These are phyloP conservation scores for Dendrolimus pini DNA, from an alignment of 2,888 invertebrate genomes.

Conservation along the genomic window DNA sequence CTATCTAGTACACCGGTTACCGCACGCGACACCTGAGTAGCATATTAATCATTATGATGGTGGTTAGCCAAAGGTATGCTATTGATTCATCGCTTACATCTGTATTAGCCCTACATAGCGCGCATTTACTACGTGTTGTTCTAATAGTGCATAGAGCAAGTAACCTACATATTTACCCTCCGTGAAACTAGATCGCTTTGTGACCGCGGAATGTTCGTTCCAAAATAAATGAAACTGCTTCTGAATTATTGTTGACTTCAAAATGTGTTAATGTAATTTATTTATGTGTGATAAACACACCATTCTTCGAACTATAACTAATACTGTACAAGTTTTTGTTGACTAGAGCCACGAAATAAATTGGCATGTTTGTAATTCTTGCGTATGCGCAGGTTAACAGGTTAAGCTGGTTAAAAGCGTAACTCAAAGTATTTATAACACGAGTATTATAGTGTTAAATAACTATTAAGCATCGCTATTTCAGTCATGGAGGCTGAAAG, in stretches of 20 bases:
- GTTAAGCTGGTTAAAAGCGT: no score
- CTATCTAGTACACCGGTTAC: conserved; percentile 13
- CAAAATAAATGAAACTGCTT: not conserved
- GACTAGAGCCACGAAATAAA: no score
- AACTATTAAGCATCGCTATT: no score
- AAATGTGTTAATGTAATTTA: not conserved
- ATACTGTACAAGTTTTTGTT: no score
- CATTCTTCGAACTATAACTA: no score
- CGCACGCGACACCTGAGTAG: conserved; percentile 30
- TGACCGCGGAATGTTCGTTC: not conserved
- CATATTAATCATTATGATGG: conserved; percentile 37
- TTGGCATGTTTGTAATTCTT: not conserved
- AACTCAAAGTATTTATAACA: not conserved
- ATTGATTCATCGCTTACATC: conserved; percentile 29
- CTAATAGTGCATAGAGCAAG: not conserved
- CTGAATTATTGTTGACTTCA: not conserved
- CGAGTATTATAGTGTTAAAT: no score
- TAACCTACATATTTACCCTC: not conserved
- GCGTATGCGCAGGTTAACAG: not conserved
- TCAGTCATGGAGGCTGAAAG: no score
- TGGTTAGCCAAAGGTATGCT: conserved; percentile 29
- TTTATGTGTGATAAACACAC: no score
- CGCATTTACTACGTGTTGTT: not conserved
- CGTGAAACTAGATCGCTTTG: not conserved
- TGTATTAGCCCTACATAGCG: conserved; percentile 7